These are phyloP conservation scores for Cephalotes varians DNA, from an alignment of 2,888 invertebrate genomes.

Conservation along the genomic window DNA sequence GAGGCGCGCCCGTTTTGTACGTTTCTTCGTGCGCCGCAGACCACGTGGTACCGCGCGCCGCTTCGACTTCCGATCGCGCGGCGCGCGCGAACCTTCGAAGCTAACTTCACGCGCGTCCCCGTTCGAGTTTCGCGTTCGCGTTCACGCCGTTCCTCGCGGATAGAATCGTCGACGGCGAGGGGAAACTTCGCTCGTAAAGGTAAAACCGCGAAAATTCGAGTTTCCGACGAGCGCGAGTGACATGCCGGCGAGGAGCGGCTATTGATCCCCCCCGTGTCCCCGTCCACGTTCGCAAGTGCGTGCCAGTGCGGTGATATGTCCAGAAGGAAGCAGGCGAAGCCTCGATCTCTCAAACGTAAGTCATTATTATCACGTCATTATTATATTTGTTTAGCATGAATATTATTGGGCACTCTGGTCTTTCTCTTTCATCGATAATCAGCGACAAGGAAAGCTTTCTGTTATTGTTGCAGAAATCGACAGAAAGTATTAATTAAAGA, in stretches of 20 bases:
- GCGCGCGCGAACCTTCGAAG: constrained; percentile 13
- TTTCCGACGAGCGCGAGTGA: constrained; percentile 29
- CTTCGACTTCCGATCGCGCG: constrained; percentile 22
- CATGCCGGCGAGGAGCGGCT: constrained; percentile 39
- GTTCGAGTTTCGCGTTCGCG: background rate
- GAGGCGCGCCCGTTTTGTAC: background rate
- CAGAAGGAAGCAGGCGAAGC: constrained; percentile 86
- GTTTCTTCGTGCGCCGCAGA: background rate
- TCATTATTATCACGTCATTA: constrained; percentile 47
- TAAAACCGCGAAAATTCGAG: constrained; percentile 4
- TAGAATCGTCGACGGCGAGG: background rate
- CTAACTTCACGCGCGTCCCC: background rate
- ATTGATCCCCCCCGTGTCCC: constrained; percentile 35
- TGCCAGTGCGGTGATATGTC: constrained; percentile 82
- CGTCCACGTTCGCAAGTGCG: constrained; percentile 44
- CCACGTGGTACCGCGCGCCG: constrained; percentile 48
- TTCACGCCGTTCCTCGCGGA: constrained; percentile 56
- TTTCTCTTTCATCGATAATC: too few species aligned
- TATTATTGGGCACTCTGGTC: too few species aligned
- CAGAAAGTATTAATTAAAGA: background rate
- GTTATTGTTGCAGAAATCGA: background rate
- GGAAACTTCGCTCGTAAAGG: background rate
- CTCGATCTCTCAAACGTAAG: constrained; percentile 86
- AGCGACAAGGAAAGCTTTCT: too few species aligned
- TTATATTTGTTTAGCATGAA: background rate